phyloP scores from a whole-genome alignment of 2,888 invertebrate genomes.

The Rhogogaster chlorosoma region DNA sequence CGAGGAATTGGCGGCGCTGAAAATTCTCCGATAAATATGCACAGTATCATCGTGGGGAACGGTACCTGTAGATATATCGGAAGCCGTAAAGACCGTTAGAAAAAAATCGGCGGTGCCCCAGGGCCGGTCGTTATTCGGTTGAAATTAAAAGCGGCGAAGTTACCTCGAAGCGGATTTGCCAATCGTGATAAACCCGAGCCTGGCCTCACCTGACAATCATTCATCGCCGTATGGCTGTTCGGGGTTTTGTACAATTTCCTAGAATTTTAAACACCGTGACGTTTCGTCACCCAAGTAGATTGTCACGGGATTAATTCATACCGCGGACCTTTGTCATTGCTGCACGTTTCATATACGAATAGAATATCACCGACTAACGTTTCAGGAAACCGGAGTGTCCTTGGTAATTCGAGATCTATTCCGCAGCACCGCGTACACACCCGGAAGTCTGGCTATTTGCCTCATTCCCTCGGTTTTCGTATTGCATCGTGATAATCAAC shows the following conservation, averaged over 20 bases:
- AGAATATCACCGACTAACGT: not conserved
- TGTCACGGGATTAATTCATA: not conserved
- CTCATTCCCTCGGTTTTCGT: not conserved
- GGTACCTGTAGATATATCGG: constrained; percentile 13
- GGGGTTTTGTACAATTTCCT: not conserved
- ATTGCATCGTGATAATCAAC: not conserved
- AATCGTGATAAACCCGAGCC: not conserved
- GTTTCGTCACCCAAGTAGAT: not conserved
- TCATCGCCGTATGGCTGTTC: too few species aligned
- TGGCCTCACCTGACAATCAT: constrained; percentile 18
- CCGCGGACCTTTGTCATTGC: not conserved
- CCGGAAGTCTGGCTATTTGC: constrained; percentile 26
- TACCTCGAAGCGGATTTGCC: not conserved
- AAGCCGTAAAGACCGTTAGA: not conserved
- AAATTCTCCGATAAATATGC: not conserved
- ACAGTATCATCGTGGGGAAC: not conserved
- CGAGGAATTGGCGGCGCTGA: not conserved
- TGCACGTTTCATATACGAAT: not conserved
- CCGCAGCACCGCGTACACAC: constrained; percentile 14
- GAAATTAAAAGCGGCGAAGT: not conserved
- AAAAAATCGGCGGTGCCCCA: not conserved
- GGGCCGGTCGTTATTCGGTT: not conserved
- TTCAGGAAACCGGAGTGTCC: constrained; percentile 16
- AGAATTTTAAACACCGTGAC: not conserved
- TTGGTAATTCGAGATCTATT: constrained; percentile 36